These are phyloP conservation scores for Alethe castanea DNA, from an alignment of 2,113 vertebrate species.

Conservation along the genomic window DNA sequence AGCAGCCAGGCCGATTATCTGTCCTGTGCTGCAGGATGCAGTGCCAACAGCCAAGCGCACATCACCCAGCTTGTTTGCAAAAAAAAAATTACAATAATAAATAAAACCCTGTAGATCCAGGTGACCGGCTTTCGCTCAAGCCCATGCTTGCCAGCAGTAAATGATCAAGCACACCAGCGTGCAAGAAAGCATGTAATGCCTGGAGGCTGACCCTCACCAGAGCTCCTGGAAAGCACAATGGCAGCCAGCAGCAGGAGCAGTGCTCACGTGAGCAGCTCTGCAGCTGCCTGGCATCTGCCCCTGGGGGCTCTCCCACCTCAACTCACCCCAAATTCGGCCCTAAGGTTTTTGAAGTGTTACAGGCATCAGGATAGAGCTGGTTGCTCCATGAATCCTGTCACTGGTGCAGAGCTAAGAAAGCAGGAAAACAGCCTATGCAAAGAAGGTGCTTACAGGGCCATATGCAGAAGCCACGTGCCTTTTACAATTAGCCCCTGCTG, in stretches of 20 bases:
- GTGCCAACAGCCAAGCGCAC: neutral
- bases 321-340: neutral
- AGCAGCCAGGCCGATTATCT: conserved; percentile 41
- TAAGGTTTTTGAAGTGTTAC: fast-evolving
- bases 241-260: neutral
- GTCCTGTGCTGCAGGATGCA: neutral
- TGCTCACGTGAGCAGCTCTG: neutral
- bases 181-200: neutral
- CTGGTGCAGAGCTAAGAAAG: neutral
- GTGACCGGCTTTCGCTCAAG: neutral
- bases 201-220: neutral
- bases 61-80: neutral
- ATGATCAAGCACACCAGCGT: neutral
- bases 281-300: neutral
- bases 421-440: neutral
- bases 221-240: neutral
- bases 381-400: neutral
- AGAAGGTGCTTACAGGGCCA: neutral
- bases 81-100: neutral
- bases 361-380: fast-evolving
- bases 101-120: neutral
- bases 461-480: fast-evolving
- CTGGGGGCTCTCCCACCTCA: neutral
- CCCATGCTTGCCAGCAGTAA: neutral
- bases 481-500: neutral